Conservation (phyloP, 2,888 invertebrate genomes). For the Caenorhabditis wallacei region DNA sequence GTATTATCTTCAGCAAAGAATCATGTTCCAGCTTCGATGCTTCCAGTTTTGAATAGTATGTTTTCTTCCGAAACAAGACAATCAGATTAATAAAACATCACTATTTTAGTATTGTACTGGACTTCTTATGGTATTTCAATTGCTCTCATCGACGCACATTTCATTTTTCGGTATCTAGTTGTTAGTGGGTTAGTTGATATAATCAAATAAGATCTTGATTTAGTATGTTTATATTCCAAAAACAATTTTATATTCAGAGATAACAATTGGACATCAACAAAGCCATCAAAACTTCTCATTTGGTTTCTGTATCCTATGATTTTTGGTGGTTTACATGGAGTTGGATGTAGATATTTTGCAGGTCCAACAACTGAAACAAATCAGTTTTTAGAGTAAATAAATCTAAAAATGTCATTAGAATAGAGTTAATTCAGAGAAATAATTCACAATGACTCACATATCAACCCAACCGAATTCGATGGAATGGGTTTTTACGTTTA, state of each 20-base stretch:
- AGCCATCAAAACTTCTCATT: neutral
- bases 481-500: conserved; percentile 16
- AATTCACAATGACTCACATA: neutral
- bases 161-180: conserved; percentile 28
- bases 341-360: neutral
- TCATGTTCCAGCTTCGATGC: neutral
- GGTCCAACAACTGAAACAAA: neutral
- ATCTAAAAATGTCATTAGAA: neutral
- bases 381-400: neutral
- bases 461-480: neutral
- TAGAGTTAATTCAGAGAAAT: neutral
- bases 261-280: neutral
- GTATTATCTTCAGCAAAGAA: neutral
- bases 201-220: neutral
- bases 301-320: conserved; percentile 2
- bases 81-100: neutral
- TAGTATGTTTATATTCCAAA: too few relatives aligned
- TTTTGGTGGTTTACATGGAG: neutral
- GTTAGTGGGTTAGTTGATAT: neutral
- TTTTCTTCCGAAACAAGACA: neutral
- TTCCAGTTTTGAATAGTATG: conserved; percentile 6
- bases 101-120: conserved; percentile 24
- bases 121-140: conserved; percentile 6
- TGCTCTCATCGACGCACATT: conserved; percentile 23
- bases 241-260: conserved; percentile 14